Percentiles rank a stretch among this genome's conserved stretches.
Evolutionary conservation across 2,113 vertebrate species (phyloP).

Genomic region (Daphoenositta chrysoptera): DNA sequence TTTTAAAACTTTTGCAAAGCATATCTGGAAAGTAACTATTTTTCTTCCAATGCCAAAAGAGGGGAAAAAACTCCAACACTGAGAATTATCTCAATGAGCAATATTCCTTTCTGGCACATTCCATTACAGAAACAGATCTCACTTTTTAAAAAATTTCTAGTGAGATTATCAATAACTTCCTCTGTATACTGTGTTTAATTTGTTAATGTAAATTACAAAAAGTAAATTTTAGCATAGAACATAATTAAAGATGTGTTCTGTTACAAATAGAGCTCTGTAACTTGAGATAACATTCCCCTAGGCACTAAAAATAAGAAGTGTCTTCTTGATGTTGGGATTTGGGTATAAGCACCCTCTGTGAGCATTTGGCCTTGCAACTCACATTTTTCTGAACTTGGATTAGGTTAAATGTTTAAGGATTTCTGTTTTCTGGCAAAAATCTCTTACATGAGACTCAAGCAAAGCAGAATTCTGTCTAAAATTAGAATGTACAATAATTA

Average conservation of each 20-base stretch:
- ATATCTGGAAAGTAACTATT: neutral
- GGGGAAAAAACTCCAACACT: neutral
- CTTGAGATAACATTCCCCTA: neutral
- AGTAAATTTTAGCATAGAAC: neutral
- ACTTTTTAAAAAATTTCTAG: neutral
- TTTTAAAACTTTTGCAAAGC: neutral
- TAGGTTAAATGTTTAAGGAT: neutral
- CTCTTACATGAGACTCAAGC: neutral
- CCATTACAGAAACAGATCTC: neutral
- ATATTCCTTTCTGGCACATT: neutral
- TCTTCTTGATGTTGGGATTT: neutral
- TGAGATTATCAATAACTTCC: neutral
- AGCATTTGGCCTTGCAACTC: neutral
- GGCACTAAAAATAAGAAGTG: neutral
- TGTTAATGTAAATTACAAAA: neutral
- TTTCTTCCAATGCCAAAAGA: neutral
- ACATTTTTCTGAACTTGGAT: neutral
- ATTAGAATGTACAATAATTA: neutral
- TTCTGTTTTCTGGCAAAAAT: neutral
- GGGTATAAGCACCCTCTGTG: neutral
- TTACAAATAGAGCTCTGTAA: neutral
- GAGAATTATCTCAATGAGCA: neutral
- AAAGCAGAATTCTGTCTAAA: neutral
- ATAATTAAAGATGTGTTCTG: neutral
- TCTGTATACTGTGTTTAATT: neutral